Conservation (phyloP, 53 echinoderm and acorn worm genomes). For the Temnopleurus reevesii region DNA sequence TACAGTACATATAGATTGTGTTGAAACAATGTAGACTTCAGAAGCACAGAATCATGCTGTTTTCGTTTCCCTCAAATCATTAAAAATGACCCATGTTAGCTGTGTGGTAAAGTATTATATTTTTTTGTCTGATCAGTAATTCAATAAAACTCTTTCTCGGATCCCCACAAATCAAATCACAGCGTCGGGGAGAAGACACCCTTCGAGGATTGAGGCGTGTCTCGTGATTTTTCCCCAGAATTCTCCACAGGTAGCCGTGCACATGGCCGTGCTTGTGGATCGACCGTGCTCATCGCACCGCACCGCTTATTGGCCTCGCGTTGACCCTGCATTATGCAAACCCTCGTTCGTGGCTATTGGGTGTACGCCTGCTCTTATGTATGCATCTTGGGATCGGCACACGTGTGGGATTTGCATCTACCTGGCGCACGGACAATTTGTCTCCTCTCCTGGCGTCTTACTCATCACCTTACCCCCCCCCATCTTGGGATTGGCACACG, state of each 20-base stretch:
- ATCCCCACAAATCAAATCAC: not conserved
- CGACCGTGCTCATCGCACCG: not conserved
- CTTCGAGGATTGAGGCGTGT: conserved; percentile 26
- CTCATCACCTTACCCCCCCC: too few species aligned
- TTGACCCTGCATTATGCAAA: conserved; percentile 44
- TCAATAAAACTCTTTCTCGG: not conserved
- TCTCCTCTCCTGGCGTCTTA: not conserved
- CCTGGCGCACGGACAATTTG: not conserved
- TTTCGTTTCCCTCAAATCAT: too few species aligned
- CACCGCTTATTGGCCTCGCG: not conserved
- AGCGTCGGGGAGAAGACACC: not conserved
- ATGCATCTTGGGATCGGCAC: not conserved
- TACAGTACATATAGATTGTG: too few species aligned
- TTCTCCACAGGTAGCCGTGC: conserved; percentile 16
- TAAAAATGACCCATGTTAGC: too few species aligned
- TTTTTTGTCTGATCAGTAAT: conserved; percentile 11
- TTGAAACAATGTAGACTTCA: too few species aligned
- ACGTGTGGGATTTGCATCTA: conserved; percentile 29
- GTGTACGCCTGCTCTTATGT: not conserved
- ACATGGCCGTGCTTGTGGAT: not conserved
- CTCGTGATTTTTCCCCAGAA: not conserved
- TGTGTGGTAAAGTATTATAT: too few species aligned
- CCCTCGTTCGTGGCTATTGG: not conserved
- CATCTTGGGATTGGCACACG: not conserved
- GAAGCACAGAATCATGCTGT: too few species aligned